Evolutionary conservation across 2,888 invertebrate genomes (phyloP).

Genomic region (Carabus problematicus): DNA sequence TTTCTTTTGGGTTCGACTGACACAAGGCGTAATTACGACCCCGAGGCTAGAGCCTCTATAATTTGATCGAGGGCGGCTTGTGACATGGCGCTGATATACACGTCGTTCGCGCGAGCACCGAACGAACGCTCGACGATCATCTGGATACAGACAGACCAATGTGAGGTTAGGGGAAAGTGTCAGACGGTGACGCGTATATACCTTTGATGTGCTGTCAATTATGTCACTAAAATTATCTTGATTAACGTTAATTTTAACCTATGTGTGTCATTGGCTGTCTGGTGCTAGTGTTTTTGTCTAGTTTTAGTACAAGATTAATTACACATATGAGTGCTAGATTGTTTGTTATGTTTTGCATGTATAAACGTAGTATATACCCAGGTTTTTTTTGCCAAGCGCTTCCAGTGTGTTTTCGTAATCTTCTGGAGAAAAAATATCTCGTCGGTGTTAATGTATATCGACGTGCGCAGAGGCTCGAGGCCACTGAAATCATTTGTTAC

Average conservation of each 20-base stretch:
- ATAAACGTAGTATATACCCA: too few species aligned
- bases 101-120: constrained; percentile 5
- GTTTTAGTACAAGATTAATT: too few species aligned
- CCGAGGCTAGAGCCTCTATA: constrained; percentile 55
- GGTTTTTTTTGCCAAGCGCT: too few species aligned
- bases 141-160: neutral
- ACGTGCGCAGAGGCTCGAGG: neutral
- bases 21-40: constrained; percentile 58
- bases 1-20: constrained; percentile 51
- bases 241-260: constrained; percentile 41
- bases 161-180: constrained; percentile 19
- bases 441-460: constrained; percentile 2
- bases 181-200: constrained; percentile 17
- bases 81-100: constrained; percentile 44
- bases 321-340: too few species aligned
- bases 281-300: neutral
- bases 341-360: too few species aligned
- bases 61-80: constrained; percentile 57
- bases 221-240: constrained; percentile 41
- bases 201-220: constrained; percentile 43
- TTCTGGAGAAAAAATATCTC: neutral
- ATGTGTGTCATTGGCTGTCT: constrained; percentile 34
- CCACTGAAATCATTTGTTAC: constrained; percentile 21
- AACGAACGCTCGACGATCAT: neutral
- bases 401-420: too few species aligned